These are phyloP conservation scores for Lacanobia oleracea DNA, from an alignment of 2,888 invertebrate species.

Conservation along the genomic window DNA sequence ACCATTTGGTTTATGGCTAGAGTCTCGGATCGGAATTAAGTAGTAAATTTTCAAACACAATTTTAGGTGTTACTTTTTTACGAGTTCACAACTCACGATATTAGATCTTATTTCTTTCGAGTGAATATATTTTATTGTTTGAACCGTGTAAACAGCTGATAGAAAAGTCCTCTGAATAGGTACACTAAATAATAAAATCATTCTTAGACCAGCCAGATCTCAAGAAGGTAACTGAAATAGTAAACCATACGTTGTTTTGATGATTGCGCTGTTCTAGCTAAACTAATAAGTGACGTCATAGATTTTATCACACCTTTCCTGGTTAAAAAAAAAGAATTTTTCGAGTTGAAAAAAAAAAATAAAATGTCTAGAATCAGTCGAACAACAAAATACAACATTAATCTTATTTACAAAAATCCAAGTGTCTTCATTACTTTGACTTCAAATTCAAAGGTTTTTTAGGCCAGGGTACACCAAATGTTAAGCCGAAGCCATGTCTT, in stretches of 20 bases:
- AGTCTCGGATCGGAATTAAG: too few species aligned
- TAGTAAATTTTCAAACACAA: not conserved
- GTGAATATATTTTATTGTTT: not conserved
- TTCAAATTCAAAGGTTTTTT: not conserved
- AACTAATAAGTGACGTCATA: not conserved
- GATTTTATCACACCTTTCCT: too few species aligned
- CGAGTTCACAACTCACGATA: not conserved
- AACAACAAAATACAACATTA: not conserved
- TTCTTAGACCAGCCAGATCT: slow-evolving; percentile 7
- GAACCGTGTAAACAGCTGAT: not conserved
- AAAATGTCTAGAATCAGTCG: slow-evolving; percentile 4
- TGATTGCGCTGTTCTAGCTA: not conserved
- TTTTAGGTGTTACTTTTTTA: not conserved
- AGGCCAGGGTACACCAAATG: not conserved
- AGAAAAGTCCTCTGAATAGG: not conserved
- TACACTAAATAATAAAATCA: not conserved
- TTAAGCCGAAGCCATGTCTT: slow-evolving; percentile 16
- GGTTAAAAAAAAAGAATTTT: too few species aligned
- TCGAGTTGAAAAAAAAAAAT: not conserved
- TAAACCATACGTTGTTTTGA: not conserved
- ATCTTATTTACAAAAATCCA: slow-evolving; percentile 11
- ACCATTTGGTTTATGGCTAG: too few species aligned
- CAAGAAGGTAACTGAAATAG: too few species aligned
- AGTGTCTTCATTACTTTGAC: slow-evolving; percentile 17
- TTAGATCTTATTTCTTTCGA: not conserved